Base-by-base conservation (phyloP, 2,113 vertebrate genomes). In the Cromileptes altivelis region DNA sequence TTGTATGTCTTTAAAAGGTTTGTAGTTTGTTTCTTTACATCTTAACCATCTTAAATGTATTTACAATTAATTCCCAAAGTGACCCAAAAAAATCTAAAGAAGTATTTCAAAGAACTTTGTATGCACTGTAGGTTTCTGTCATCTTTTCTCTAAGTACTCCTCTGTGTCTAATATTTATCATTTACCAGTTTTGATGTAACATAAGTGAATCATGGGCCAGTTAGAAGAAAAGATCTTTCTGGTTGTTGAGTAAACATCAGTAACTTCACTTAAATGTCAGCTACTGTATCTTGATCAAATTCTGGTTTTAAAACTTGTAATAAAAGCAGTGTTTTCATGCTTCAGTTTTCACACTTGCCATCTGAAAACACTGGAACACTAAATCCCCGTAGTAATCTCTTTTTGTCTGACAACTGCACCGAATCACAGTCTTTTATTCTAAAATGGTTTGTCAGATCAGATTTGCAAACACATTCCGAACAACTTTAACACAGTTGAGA, bases 301-400 rank as follows among this genome's bases (percentile, higher is more conserved):
- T 55, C 33, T 53, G 30, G 21, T 52, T 50, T 33, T 33, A 33
- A 33, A 60, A 52, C 19, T 12, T 37, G 19, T 17, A 33, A 42
- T 23, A 5, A 13, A 75, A 17, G 45, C 25, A 10, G 17, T 19
- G 7, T 61, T 27, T 40, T 25, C 21, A 15, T 49, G 4, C 14
- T 25, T 64, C 57, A 19, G 58, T 19, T 53, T 45, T 62, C 47
- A 40, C 17, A 27, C 15, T 47, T 71, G 47, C 62, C 49, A 13
- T 62, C 19, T 75, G 21, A 67, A 78, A 73, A 68, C 30, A 11
- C 3, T 1, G 11, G 8, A 3, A 13, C 19, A 52, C 18, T 76
- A 75, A 82, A 82, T 60, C 80, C 52, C 37, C 21, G 33, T 3
- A 13, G 75, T 70, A 57, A 75, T 82, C 63, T 82, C 21, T 23